Conservation (phyloP, 2,113 vertebrate genomes). For the Alligator mississippiensis region DNA sequence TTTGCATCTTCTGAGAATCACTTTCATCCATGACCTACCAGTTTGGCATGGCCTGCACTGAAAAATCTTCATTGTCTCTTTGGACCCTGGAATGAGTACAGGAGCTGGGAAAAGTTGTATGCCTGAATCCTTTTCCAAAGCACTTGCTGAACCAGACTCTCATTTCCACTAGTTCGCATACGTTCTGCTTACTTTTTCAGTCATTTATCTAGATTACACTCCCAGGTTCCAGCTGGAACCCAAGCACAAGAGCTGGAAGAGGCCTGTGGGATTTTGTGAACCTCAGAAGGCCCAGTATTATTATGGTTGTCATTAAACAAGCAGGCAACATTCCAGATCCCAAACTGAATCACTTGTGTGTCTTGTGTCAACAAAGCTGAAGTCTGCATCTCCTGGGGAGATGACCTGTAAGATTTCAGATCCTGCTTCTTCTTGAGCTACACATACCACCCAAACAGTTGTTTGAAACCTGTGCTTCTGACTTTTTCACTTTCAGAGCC, state of each 20-base stretch:
- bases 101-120: not conserved
- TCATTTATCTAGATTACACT: not conserved
- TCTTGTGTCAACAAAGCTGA: not conserved
- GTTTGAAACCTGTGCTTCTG: not conserved
- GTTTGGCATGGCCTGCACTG: not conserved
- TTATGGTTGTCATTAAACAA: not conserved
- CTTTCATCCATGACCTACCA: not conserved
- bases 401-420: not conserved
- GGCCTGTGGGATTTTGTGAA: not conserved
- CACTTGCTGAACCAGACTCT: not conserved
- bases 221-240: not conserved
- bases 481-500: not conserved
- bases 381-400: not conserved
- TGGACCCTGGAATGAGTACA: not conserved
- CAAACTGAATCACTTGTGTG: not conserved
- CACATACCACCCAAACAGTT: not conserved
- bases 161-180: not conserved
- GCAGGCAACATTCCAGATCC: not conserved
- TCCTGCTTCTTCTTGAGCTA: not conserved
- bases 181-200: not conserved
- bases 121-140: not conserved
- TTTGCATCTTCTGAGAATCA: not conserved
- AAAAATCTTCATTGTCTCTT: not conserved
- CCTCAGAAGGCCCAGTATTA: not conserved
- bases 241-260: not conserved